Evolutionary conservation across 2,797 vertebrate species (phyloP).

Genomic region (Halcyon badia): DNA sequence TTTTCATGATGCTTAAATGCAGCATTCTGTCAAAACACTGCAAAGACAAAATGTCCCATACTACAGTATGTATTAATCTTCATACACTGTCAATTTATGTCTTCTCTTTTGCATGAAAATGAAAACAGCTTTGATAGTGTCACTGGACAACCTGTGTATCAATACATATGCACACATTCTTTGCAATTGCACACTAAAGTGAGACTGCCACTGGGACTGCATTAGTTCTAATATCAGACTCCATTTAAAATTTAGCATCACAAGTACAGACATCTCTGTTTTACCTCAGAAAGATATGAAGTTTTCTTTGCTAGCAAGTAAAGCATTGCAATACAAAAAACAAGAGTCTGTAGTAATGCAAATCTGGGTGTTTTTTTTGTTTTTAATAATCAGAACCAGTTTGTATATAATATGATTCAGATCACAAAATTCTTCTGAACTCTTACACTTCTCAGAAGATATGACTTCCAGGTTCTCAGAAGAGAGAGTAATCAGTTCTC

Average conservation of each 20-base stretch:
- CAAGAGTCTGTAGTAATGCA: not conserved
- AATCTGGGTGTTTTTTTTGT: not conserved
- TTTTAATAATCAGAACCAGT: not conserved
- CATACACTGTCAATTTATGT: not conserved
- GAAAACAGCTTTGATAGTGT: not conserved
- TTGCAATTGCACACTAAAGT: accelerated
- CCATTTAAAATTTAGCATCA: not conserved
- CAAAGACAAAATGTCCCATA: not conserved
- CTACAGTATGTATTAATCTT: not conserved
- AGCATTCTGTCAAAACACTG: not conserved
- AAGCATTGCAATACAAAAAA: not conserved
- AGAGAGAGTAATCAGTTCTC: not conserved
- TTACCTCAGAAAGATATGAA: not conserved
- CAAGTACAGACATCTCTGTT: not conserved
- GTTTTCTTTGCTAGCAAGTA: not conserved
- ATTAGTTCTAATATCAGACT: not conserved
- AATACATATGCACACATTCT: not conserved
- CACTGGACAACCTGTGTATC: not conserved
- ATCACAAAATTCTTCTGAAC: not conserved
- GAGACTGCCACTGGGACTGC: not conserved
- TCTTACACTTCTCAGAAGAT: not conserved
- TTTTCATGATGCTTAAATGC: not conserved
- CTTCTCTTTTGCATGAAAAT: not conserved
- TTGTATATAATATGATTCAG: not conserved
- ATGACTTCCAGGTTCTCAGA: not conserved